Base-by-base conservation (phyloP, 2,888 invertebrate species). In the Ommatoiulus sabulosus region DNA sequence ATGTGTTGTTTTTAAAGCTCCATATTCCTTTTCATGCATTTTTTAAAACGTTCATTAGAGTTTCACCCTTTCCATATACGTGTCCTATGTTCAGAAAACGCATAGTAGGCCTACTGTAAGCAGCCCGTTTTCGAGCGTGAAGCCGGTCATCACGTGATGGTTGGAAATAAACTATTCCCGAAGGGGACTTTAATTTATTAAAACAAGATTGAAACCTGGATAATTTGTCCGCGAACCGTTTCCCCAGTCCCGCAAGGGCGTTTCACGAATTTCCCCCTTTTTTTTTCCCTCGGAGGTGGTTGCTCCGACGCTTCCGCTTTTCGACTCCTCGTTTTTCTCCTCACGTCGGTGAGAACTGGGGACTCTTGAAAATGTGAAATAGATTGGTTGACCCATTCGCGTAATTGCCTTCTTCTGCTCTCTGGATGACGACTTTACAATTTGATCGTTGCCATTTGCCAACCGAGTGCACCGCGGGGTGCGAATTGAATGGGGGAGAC, bases 391-490 rank as follows among this genome's bases (percentile, higher is more conserved):
- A 63, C 63, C 63, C 63, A 63, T 63, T 63, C 63, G 63, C n/a
- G 63, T 63, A 63, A 63, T 63, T 63, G 63, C 63, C n/a, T n/a
- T 15, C 63, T 63, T 63, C 63, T 63, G 63, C 63, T 5, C 63
- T 63, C 63, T n/a, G 0, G 63, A 63, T 63, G 63, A 63, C 63
- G 63, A 63, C n/a, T 63, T 63, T 63, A 63, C 63, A 63, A 63
- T 63, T 63, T 63, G 63, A 63, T 63, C 20, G 63, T n/a, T 63
- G 63, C 63, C 63, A 63, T 63, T 63, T 63, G 63, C 63, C n/a
- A 17, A 63, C n/a, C 7, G 63, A 63, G 63, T n/a, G 63, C 63
- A 63, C n/a, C 63, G 7, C n/a, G 63, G 63, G 63, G 63, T 63
- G 63, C 63, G 20, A 63, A 63, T n/a, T 15, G 57, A n/a, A n/a